Conservation (phyloP, 1,140 invertebrate species). For the Drosophila funebris region DNA sequence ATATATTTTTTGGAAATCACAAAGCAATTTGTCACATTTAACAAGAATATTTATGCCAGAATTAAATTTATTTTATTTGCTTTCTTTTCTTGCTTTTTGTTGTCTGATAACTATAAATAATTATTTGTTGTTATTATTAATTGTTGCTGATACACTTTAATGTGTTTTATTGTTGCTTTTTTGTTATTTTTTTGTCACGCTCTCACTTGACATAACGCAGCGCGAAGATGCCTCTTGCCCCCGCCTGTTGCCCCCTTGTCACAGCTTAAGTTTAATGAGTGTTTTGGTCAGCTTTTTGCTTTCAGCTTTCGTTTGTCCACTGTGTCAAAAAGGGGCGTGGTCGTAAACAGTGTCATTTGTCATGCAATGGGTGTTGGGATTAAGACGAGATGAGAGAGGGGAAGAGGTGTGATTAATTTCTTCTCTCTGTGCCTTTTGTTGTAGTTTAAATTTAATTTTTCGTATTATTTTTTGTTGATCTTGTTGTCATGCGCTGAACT, state of each 20-base stretch:
- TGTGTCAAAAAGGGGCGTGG: constrained; percentile 3
- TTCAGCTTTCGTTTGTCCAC: constrained; percentile 57
- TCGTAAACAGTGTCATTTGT: constrained; percentile 43
- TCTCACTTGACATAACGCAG: constrained; percentile 47
- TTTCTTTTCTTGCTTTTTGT: constrained; percentile 12
- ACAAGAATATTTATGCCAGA: constrained; percentile 22
- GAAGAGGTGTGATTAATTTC: constrained; percentile 22
- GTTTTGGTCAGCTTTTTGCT: constrained; percentile 48
- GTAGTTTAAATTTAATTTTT: constrained; percentile 39
- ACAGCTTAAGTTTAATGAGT: constrained; percentile 24
- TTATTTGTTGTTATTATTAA: constrained; percentile 29
- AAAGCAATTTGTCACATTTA: constrained; percentile 56
- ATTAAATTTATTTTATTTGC: constrained; percentile 14
- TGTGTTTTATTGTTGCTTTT: constrained; percentile 29
- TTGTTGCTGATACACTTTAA: constrained; percentile 51
- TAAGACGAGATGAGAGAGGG: background rate
- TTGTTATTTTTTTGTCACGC: constrained; percentile 61
- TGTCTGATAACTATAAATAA: constrained; percentile 23
- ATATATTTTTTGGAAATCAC: background rate
- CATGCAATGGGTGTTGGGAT: constrained; percentile 10
- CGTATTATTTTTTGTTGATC: constrained; percentile 5
- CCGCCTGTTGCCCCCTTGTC: too few relatives aligned
- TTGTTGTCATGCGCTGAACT: constrained; percentile 10
- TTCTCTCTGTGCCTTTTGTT: background rate
- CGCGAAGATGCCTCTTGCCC: background rate